Base-by-base conservation (phyloP, 2,888 invertebrate species). In the Drosophila pseudotakahashii region DNA sequence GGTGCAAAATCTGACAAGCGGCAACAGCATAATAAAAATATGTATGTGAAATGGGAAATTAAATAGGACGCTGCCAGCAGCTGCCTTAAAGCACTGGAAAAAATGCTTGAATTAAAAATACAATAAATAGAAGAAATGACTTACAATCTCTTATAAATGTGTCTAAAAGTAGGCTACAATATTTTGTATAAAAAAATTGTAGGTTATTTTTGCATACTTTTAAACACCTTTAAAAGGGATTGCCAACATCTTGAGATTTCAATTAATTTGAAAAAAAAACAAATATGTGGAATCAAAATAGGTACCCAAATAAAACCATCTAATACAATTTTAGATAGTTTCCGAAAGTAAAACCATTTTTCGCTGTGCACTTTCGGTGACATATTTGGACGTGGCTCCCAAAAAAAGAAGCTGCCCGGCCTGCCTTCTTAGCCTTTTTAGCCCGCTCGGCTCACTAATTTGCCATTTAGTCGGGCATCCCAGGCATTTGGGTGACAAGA, bases 391-490 rank as follows among this genome's bases (percentile, higher is more conserved):
- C 70, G 82, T 88, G 63, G 68, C 66, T 44, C 54, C 54, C 44
- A 59, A 72, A 55, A 60, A 67, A 32, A 30, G 44, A 36, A 42
- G 26, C 23, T 37, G 42, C n/a, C 19, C 16, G 59, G 59, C 63
- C 50, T 51, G 48, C 71, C 61, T 62, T 60, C 50, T 55, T 45
- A 50, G 66, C 36, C 54, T 62, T 60, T 53, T 55, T 45, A 52
- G 66, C 36, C 54, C 37, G 63, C 55, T 75, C 23, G 75, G 75
- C 73, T 69, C 76, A 76, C 83, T 84, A 84, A 84, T 84, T 84
- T 84, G 86, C 86, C 83, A 84, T 84, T 84, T 84, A 84, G 78
- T 68, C 52, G 57, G 77, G 86, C 73, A 84, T 84, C 68, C 64
- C 32, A 32, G 72, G 80, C 72, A 84, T 84, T 77, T 78, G 70